These are phyloP conservation scores for Geophilus truncorum DNA, from an alignment of 2,888 invertebrate genomes.

Conservation along the genomic window DNA sequence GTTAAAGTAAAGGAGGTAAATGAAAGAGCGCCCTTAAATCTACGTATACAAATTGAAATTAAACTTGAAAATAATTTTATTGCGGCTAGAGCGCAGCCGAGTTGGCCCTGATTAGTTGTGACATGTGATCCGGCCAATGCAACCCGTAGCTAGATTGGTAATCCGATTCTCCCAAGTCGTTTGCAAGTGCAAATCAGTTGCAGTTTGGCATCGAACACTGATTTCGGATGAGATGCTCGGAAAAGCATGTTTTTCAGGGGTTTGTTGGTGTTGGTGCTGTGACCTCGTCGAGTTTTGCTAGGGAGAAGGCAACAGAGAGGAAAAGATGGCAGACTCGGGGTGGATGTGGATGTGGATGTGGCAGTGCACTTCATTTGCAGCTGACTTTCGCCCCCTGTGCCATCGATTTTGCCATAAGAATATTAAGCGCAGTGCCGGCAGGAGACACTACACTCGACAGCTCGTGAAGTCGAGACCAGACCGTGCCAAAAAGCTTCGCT, in stretches of 20 bases:
- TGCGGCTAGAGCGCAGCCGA: neutral
- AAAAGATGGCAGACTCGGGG: neutral
- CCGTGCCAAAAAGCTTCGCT: constrained; percentile 16
- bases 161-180: neutral
- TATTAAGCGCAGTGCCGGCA: constrained; percentile 24
- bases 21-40: neutral
- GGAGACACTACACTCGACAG: constrained; percentile 27
- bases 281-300: neutral
- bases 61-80: neutral
- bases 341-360: constrained; percentile 15
- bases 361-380: constrained; percentile 27
- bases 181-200: neutral
- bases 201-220: constrained; percentile 6
- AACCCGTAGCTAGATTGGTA: neutral
- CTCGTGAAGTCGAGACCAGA: constrained; percentile 25
- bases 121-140: neutral
- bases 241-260: neutral
- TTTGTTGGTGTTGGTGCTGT: neutral
- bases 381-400: constrained; percentile 24
- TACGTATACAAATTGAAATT: neutral
- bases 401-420: constrained; percentile 27
- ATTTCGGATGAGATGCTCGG: neutral
- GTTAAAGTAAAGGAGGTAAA: neutral
- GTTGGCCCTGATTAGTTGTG: neutral
- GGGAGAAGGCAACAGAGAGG: constrained; percentile 5